These are phyloP conservation scores for Scortum barcoo DNA, from an alignment of 2,113 vertebrate species.

Conservation along the genomic window DNA sequence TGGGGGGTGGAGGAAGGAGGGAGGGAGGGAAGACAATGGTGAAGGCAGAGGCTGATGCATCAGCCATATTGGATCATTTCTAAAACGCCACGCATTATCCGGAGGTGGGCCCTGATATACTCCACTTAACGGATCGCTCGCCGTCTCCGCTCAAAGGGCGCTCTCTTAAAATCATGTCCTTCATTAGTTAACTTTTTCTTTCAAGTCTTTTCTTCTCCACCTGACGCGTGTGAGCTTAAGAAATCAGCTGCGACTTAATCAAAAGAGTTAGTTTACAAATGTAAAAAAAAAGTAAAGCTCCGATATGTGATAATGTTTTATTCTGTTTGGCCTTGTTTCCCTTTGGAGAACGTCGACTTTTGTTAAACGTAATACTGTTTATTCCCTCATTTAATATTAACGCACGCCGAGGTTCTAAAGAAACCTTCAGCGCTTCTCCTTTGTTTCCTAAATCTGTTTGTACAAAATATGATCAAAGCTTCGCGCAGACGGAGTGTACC, in stretches of 20 bases:
- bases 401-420: constrained; percentile 36
- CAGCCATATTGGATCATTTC: constrained; percentile 71
- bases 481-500: constrained; percentile 30
- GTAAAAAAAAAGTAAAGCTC: constrained; percentile 23
- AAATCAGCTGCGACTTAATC: constrained; percentile 36
- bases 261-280: constrained; percentile 35
- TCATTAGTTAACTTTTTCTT: constrained; percentile 18
- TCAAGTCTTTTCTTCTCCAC: neutral
- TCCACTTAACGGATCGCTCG: constrained; percentile 45
- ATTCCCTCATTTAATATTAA: constrained; percentile 66
- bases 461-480: constrained; percentile 76
- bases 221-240: neutral
- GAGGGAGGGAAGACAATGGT: constrained; percentile 62
- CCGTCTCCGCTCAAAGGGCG: neutral
- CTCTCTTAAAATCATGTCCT: neutral
- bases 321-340: constrained; percentile 42
- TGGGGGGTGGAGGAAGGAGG: constrained; percentile 20
- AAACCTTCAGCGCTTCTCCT: constrained; percentile 44
- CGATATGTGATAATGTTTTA: constrained; percentile 13
- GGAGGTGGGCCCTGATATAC: constrained; percentile 47
- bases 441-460: constrained; percentile 72
- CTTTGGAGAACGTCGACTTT: constrained; percentile 21
- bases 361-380: constrained; percentile 40
- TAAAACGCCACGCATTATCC: constrained; percentile 53
- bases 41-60: constrained; percentile 68